phyloP scores from a whole-genome alignment of 2,888 invertebrate species.

The Ormyrus rosae region DNA sequence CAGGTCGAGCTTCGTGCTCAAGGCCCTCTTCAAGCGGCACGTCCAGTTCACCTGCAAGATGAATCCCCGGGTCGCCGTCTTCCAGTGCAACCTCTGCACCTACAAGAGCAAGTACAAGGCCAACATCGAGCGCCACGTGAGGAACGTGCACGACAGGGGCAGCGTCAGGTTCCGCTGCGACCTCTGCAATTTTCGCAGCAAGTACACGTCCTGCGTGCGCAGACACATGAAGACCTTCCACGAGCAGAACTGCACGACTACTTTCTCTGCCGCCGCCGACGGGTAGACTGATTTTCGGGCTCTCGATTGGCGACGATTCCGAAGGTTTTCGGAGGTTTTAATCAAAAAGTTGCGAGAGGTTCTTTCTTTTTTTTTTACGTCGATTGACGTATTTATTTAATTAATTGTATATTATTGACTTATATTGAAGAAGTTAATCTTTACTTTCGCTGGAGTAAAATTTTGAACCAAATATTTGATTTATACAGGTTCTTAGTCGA shows the following conservation, averaged over 20 bases:
- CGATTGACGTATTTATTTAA: too few species aligned
- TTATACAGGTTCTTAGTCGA: too few species aligned
- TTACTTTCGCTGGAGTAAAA: too few species aligned
- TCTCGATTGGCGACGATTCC: too few species aligned
- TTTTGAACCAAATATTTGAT: too few species aligned
- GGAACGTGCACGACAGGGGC: slow-evolving; percentile 67
- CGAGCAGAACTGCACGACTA: slow-evolving; percentile 9
- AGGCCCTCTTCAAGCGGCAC: slow-evolving; percentile 64
- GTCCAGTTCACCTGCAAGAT: slow-evolving; percentile 65
- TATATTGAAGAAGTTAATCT: too few species aligned
- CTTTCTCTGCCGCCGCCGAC: too few species aligned
- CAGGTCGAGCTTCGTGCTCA: slow-evolving; percentile 63
- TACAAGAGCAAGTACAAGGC: slow-evolving; percentile 74
- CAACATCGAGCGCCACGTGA: slow-evolving; percentile 73
- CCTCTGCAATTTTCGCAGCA: slow-evolving; percentile 70
- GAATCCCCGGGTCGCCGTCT: slow-evolving; percentile 68
- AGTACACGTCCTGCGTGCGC: slow-evolving; percentile 70
- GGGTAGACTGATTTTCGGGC: too few species aligned
- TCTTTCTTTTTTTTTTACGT: too few species aligned
- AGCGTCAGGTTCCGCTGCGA: slow-evolving; percentile 65
- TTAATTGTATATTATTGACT: too few species aligned
- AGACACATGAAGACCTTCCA: slow-evolving; percentile 71
- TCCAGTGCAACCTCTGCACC: slow-evolving; percentile 74
- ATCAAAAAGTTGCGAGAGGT: too few species aligned
- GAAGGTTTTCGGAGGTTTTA: too few species aligned